Evolutionary conservation across 2,797 vertebrate species (phyloP), one percentile per base, ranked within the genome.

Genomic region (Botia almorhae): DNA sequence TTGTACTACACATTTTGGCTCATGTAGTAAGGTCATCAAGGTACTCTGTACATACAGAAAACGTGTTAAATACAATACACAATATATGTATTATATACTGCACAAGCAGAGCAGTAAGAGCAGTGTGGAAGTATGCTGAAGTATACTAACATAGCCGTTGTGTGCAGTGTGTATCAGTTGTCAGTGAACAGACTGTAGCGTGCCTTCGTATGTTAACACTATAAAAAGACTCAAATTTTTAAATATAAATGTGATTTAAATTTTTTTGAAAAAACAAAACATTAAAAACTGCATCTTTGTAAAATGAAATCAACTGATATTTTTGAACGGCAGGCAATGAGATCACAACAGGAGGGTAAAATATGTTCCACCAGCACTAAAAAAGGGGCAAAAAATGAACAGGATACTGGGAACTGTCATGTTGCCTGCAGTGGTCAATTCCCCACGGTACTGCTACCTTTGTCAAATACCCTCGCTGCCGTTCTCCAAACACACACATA

Each of bases 381-480:
- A 68, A 78, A 64, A 55, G 55, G 58, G n/a, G 43, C 16, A 75
- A 74, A 69, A 72, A 75, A 74, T 69, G 70, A 80, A 74, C 70
- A 74, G 76, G 72, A 75, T 50, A 84, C 75, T 43, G 39, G 74
- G 36, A 58, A 73, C 70, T 61, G 63, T 53, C 65, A 55, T 72
- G 84, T 74, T 70, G 56, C 76, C 81, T 43, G 83, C 73, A 83
- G 76, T 69, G 76, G 73, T 82, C 80, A 65, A 78, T 72, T 82
- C 83, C 69, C 75, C n/a, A 63, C n/a, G 79, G 64, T 72, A 72
- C 64, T 13, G 69, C 33, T 81, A 76, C 50, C 78, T 83, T 81
- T 84, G 67, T 82, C 67, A 82, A 78, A 81, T 80, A 84, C 74
- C 51, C 65, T 83, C 51, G 67, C 82, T 80, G 70, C 70, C 74